Base-by-base conservation (phyloP, 1,140 invertebrate genomes). In the Frieseomelitta varia region DNA sequence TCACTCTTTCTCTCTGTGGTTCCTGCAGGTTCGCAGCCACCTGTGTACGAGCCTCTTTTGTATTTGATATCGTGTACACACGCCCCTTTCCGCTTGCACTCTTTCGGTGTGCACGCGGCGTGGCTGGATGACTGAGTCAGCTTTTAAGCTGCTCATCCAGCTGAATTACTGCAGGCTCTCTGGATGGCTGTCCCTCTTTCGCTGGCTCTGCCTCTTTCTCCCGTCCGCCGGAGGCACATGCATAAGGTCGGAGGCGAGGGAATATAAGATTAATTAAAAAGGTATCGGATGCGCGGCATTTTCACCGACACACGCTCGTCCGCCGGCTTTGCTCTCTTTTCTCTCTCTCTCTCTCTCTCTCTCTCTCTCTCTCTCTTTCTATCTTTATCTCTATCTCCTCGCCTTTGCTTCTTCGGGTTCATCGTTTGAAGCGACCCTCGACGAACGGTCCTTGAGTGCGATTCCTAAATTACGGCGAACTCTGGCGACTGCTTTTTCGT, bases 261-360 rank as follows among this genome's bases (percentile, higher is more conserved):
- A 87, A 77, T 84, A 72, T 84, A 67, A 74, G 65, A 85, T 87
- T 90, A 72, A 84, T 88, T 84, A 84, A 81, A 84, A 88, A 74
- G 56, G 39, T 80, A 84, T 86, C 84, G 27, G 39, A 71, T 67
- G 27, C n/a, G 47, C 47, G 27, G 27, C n/a, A 39, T 55, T 77
- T 68, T 30, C 47, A 58, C 51, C 14, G n/a, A 55, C 51, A 56
- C 47, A 4, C 51, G 51, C 30, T 58, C 8, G 15, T 8, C 10
- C 30, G 19, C 15, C n/a, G 61, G 15, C n/a, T 8, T 1, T 6
- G 0, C 1, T 56, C 55, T 56, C 15, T 56, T 55, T 56, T 8
- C 55, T 4, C 21, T 53, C 39, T 47, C 21, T 30, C 30, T 30
- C 30, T 30, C 30, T 30, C 2, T 30, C 30, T 47, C 39, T 10